These are phyloP conservation scores for Chelonoidis abingdonii DNA, from an alignment of 2,113 vertebrate species.

Conservation along the genomic window DNA sequence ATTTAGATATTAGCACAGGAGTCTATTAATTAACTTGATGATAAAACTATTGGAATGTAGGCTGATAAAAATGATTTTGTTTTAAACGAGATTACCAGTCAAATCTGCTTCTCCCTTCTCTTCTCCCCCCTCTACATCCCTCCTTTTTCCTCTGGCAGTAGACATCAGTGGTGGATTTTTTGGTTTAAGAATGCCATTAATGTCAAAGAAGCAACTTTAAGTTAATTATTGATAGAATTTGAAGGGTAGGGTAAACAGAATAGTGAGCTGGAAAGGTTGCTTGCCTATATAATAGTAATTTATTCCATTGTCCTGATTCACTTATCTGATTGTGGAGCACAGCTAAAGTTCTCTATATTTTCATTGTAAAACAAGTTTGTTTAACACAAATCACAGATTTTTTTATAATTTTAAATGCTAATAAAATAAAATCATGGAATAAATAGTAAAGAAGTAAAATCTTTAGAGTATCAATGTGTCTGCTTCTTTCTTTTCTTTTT, in stretches of 20 bases:
- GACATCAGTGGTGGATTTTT: not conserved
- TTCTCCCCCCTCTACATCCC: not conserved
- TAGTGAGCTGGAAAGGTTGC: not conserved
- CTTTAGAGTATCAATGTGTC: not conserved
- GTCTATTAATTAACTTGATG: constrained; percentile 88
- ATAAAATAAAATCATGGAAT: not conserved
- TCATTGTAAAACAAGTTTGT: not conserved
- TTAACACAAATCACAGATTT: not conserved
- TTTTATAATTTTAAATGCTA: not conserved
- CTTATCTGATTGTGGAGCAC: not conserved
- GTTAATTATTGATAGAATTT: constrained; percentile 25
- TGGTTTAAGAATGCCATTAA: constrained; percentile 34
- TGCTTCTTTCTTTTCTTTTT: not conserved
- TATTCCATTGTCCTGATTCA: not conserved
- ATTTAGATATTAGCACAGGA: constrained; percentile 88
- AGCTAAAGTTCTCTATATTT: not conserved
- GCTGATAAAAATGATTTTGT: constrained; percentile 65
- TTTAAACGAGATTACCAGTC: constrained; percentile 49
- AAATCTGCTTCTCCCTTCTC: constrained; percentile 14
- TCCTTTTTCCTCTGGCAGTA: not conserved
- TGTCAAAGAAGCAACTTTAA: constrained; percentile 14
- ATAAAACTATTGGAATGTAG: constrained; percentile 80
- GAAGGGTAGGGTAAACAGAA: not conserved
- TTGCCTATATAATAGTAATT: not conserved
- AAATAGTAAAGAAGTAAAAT: constrained; percentile 17